These are phyloP conservation scores for Hyperoplus immaculatus DNA, from an alignment of 2,797 vertebrate species.

Conservation along the genomic window DNA sequence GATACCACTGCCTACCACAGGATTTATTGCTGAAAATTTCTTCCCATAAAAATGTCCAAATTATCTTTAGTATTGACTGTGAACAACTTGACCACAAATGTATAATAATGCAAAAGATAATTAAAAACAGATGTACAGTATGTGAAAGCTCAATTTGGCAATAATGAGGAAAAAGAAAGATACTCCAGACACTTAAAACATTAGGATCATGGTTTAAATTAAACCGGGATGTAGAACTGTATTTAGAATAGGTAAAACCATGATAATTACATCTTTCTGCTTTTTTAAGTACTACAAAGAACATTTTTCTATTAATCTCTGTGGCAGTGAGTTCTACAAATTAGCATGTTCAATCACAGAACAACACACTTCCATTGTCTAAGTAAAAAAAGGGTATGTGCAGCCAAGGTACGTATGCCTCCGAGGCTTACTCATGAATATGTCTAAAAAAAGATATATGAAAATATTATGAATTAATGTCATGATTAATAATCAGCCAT, in stretches of 20 bases:
- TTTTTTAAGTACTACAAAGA: slow-evolving; percentile 15
- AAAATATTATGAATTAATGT: slow-evolving; percentile 11
- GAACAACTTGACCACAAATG: background rate
- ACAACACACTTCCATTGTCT: slow-evolving; percentile 12
- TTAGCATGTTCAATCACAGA: slow-evolving; percentile 20
- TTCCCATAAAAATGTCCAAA: slow-evolving; percentile 1
- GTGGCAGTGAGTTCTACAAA: slow-evolving; percentile 11
- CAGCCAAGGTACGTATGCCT: background rate
- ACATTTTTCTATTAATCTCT: slow-evolving; percentile 15
- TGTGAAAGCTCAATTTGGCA: slow-evolving; percentile 9
- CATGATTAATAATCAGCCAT: slow-evolving; percentile 12
- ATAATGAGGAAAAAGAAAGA: background rate
- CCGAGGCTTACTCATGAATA: background rate
- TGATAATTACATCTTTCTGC: slow-evolving; percentile 9
- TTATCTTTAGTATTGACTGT: background rate
- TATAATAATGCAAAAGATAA: slow-evolving; percentile 4
- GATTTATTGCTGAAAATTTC: slow-evolving; percentile 9
- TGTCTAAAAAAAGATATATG: background rate
- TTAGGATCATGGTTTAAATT: too few species aligned
- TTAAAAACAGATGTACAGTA: background rate
- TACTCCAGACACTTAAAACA: slow-evolving; percentile 11
- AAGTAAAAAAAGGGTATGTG: background rate
- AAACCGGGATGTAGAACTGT: background rate
- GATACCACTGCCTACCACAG: slow-evolving; percentile 26
- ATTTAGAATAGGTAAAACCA: background rate